These are phyloP conservation scores for Agrochola litura DNA, from an alignment of 2,888 invertebrate species.

Conservation along the genomic window DNA sequence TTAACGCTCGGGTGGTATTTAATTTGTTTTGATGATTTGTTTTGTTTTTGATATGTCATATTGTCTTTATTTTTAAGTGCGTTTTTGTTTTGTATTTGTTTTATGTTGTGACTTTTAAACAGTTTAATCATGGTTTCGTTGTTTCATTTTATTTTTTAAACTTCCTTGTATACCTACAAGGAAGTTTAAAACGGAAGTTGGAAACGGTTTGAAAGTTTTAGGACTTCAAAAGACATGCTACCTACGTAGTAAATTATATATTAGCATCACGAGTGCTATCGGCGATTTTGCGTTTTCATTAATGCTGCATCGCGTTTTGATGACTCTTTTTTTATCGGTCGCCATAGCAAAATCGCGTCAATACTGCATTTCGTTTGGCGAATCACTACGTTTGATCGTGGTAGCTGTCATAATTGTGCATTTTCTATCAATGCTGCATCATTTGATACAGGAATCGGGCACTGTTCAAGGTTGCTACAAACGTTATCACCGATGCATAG, in stretches of 20 bases:
- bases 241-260: background rate
- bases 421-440: too few species aligned
- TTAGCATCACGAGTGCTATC: too few species aligned
- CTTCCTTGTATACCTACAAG: too few species aligned
- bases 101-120: background rate
- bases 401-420: background rate
- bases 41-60: slow-evolving; percentile 7
- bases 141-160: background rate
- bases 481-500: background rate
- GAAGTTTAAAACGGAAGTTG: too few species aligned
- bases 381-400: background rate
- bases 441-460: too few species aligned
- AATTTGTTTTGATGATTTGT: background rate
- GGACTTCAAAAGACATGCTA: background rate
- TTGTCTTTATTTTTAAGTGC: slow-evolving; percentile 1
- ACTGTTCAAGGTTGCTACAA: too few species aligned
- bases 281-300: too few species aligned
- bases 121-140: background rate
- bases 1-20: background rate
- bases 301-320: too few species aligned
- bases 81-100: slow-evolving; percentile 11
- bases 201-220: background rate
- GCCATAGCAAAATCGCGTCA: too few species aligned
- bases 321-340: too few species aligned
- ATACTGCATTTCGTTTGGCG: background rate